These are phyloP conservation scores for Poecilia latipinna DNA, from an alignment of 2,113 vertebrate species.

Conservation along the genomic window DNA sequence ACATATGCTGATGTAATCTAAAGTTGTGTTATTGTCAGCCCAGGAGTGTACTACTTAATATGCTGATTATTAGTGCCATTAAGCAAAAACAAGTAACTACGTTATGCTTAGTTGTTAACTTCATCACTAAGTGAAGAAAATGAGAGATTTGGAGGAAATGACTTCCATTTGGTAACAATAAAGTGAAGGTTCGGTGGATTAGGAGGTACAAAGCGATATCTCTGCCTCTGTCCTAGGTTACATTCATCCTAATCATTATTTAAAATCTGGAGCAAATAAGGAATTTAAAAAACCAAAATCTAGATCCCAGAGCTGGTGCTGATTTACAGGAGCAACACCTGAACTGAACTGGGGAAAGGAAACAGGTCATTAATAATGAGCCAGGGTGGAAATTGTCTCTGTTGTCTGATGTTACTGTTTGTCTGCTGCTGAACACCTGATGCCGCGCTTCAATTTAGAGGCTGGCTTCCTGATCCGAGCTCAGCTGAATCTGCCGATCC, in stretches of 20 bases:
- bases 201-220: background rate
- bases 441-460: background rate
- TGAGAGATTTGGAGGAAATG: constrained; percentile 10
- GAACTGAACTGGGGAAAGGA: background rate
- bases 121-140: constrained; percentile 13
- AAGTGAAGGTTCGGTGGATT: background rate
- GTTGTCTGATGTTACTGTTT: background rate
- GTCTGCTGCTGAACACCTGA: background rate
- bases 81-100: constrained; percentile 46
- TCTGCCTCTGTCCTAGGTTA: background rate
- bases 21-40: constrained; percentile 38
- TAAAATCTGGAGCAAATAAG: background rate
- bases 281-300: constrained; percentile 1
- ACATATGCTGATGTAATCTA: constrained; percentile 22
- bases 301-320: background rate
- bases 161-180: background rate
- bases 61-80: constrained; percentile 33
- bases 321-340: background rate
- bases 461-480: background rate
- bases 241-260: background rate
- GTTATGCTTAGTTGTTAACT: background rate
- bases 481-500: background rate
- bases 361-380: background rate
- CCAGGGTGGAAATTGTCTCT: background rate
- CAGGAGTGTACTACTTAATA: background rate